Evolutionary conservation across 2,797 vertebrate genomes (phyloP), one percentile per base, ranked within the genome.

Genomic region (Brachyalestes nurse): DNA sequence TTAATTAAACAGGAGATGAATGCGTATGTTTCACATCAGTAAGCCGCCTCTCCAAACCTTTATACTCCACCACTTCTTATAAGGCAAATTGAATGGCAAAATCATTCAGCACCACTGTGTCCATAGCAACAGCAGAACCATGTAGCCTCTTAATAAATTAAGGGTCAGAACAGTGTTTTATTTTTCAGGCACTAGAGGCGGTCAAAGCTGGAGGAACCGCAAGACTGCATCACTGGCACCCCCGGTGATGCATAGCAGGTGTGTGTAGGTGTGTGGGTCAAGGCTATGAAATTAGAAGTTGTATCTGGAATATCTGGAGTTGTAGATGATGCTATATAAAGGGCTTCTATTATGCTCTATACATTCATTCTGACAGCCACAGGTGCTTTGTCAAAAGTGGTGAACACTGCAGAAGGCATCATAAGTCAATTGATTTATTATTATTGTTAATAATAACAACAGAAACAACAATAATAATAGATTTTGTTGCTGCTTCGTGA

Each of bases 61-160:
- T 73, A 65, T 47, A 80, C 45, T 9, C 47, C 79, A 81, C 83
- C 70, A 83, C 62, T 70, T 81, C 72, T 77, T 70, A 75, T 82
- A 66, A 82, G 34, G n/a, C 60, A 70, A 78, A 84, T 64, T 85
- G 70, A 82, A 84, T 85, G 72, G 72, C 57, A 42, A 82, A 84
- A 86, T 78, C 82, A 85, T 86, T 83, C 75, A 66, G 82, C 75
- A 80, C 80, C 45, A 66, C 82, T 62, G 82, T 75, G 84, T 82
- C 84, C 81, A 88, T 86, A 86, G 86, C 80, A 88, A 91, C 89
- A 75, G 88, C 85, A 86, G 79, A 87, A 87, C 84, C 86, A 86
- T 81, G 67, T 64, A 53, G 78, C 82, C 84, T 19, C 14, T 51
- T 17, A 42, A 86, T 17, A 45, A 86, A 82, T 75, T 81, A 79